Evolutionary conservation across 2,797 vertebrate genomes (phyloP).

Genomic region (Myoxocephalus aenaeus): DNA sequence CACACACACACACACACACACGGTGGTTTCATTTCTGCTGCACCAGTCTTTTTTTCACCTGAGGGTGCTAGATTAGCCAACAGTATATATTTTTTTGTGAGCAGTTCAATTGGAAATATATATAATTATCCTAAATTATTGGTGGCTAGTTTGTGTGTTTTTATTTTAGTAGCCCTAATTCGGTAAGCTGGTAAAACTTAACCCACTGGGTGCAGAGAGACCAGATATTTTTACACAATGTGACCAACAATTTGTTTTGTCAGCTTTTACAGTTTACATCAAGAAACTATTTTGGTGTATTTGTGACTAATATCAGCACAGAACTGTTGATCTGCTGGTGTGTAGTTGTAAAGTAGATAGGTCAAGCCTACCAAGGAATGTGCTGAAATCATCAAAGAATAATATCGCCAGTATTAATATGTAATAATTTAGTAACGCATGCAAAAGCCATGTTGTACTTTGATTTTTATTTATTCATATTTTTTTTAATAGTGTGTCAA

Average conservation of each 20-base stretch:
- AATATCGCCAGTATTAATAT: neutral
- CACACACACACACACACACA: slow-evolving; percentile 40
- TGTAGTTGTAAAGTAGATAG: slow-evolving; percentile 14
- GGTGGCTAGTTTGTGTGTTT: slow-evolving; percentile 16
- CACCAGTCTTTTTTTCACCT: slow-evolving; percentile 33
- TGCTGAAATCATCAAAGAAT: slow-evolving; percentile 6
- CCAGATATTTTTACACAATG: slow-evolving; percentile 15
- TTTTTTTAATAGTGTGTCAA: neutral
- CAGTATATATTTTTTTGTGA: slow-evolving; percentile 29
- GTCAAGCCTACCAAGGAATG: neutral
- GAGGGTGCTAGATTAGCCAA: slow-evolving; percentile 34
- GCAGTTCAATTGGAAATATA: slow-evolving; percentile 33
- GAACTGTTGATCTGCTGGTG: slow-evolving; percentile 17
- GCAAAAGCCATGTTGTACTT: neutral
- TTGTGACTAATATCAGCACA: neutral
- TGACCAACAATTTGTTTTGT: slow-evolving; percentile 5
- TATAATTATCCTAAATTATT: slow-evolving; percentile 33
- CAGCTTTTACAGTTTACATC: slow-evolving; percentile 5
- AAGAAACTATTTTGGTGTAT: neutral
- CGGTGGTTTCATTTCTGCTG: slow-evolving; percentile 43
- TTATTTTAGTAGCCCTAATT: neutral
- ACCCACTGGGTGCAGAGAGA: slow-evolving; percentile 25
- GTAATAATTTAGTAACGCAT: neutral
- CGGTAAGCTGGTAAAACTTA: slow-evolving; percentile 21
- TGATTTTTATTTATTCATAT: neutral